A percentile compares a stretch with the other conserved stretches of the same genome.
phyloP scores from a whole-genome alignment of 1,140 invertebrate species.

The Hylyphantes graminicola region DNA sequence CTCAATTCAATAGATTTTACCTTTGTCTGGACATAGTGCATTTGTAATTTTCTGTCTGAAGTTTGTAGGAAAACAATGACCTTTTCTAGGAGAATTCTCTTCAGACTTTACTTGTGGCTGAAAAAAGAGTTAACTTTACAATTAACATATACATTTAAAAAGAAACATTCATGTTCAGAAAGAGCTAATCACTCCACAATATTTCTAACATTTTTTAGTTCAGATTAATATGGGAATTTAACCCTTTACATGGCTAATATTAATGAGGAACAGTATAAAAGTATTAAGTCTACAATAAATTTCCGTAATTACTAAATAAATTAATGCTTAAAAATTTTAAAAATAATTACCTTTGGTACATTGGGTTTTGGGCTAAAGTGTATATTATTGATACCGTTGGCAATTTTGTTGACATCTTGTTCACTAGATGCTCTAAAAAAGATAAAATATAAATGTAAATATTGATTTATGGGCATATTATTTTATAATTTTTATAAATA shows the following conservation, averaged over 20 bases:
- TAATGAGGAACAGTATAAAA: too few relatives aligned
- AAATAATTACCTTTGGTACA: conserved; percentile 39
- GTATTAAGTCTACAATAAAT: too few relatives aligned
- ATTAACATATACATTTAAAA: background rate
- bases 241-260: too few relatives aligned
- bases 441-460: background rate
- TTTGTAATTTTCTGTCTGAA: conserved; percentile 67
- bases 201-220: too few relatives aligned
- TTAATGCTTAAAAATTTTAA: background rate
- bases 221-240: too few relatives aligned
- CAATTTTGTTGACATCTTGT: conserved; percentile 41
- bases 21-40: conserved; percentile 67
- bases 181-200: too few relatives aligned
- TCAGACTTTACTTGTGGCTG: conserved; percentile 38
- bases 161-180: background rate
- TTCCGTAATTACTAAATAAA: too few relatives aligned
- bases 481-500: too few relatives aligned
- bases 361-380: conserved; percentile 50
- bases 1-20: background rate
- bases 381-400: conserved; percentile 18
- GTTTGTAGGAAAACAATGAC: conserved; percentile 52
- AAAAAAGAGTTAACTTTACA: background rate
- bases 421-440: conserved; percentile 33
- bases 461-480: background rate
- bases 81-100: conserved; percentile 27